phyloP scores from a whole-genome alignment of 2,888 invertebrate genomes.

The Orchesellides sinensis region DNA sequence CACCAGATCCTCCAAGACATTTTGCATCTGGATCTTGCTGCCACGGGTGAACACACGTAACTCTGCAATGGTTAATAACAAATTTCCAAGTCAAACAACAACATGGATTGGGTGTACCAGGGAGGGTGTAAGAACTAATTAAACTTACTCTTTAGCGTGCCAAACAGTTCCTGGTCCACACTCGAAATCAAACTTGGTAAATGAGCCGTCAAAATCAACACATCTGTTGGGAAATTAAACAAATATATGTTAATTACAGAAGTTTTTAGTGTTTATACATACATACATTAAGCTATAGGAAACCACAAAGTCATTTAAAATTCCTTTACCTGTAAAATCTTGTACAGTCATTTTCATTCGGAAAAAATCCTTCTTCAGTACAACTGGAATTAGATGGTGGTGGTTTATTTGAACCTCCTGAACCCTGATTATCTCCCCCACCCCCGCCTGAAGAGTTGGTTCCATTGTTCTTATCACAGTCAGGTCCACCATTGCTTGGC shows the following conservation, averaged over 20 bases:
- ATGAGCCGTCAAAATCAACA: conserved; percentile 61
- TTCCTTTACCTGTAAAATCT: conserved; percentile 65
- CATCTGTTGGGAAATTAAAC: conserved; percentile 38
- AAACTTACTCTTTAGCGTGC: conserved; percentile 62
- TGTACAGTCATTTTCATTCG: conserved; percentile 64
- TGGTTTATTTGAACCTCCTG: conserved; percentile 31
- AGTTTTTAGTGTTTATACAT: neutral
- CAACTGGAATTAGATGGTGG: conserved; percentile 57
- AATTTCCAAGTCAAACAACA: neutral
- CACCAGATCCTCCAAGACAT: conserved; percentile 65
- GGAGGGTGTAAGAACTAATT: neutral
- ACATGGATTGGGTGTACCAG: neutral
- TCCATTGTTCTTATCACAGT: conserved; percentile 22
- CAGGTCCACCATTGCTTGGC: conserved; percentile 10
- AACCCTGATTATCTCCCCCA: neutral
- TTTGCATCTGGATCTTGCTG: conserved; percentile 66
- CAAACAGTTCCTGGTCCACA: conserved; percentile 72
- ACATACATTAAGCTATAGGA: no score
- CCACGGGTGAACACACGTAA: conserved; percentile 71
- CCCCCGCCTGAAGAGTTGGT: conserved; percentile 4
- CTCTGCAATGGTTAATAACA: conserved; percentile 22
- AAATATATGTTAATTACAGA: neutral
- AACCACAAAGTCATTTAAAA: no score
- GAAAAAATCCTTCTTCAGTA: conserved; percentile 64
- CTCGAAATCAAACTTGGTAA: conserved; percentile 70